Evolutionary conservation across 2,888 invertebrate genomes (phyloP).

Genomic region (Platycheirus rosarum): DNA sequence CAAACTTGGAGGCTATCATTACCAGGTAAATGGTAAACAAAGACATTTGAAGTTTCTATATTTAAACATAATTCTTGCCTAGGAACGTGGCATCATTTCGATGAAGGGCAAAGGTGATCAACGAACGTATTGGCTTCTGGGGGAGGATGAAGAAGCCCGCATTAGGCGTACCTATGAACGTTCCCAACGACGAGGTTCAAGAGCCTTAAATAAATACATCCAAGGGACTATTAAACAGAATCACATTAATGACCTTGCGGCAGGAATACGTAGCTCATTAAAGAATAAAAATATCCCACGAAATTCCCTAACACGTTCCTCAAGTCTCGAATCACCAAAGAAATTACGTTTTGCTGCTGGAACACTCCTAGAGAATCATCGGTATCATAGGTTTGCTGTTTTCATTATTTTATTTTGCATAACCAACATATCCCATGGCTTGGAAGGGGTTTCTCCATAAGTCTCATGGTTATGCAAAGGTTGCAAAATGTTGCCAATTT

Average conservation of each 20-base stretch:
- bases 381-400: slow-evolving; percentile 80
- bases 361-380: slow-evolving; percentile 84
- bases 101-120: slow-evolving; percentile 94
- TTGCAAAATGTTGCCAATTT: background rate
- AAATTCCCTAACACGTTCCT: slow-evolving; percentile 86
- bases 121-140: slow-evolving; percentile 91
- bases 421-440: background rate
- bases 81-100: slow-evolving; percentile 89
- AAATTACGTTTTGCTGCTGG: slow-evolving; percentile 90
- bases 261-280: slow-evolving; percentile 86
- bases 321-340: slow-evolving; percentile 93
- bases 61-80: no score
- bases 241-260: slow-evolving; percentile 75
- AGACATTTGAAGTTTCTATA: no score
- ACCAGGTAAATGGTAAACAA: slow-evolving; percentile 76
- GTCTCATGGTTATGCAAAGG: background rate
- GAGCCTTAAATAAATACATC: slow-evolving; percentile 81
- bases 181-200: slow-evolving; percentile 82
- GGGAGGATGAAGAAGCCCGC: slow-evolving; percentile 87
- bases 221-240: slow-evolving; percentile 81
- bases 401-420: background rate
- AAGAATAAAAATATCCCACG: slow-evolving; percentile 87
- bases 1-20: slow-evolving; percentile 89
- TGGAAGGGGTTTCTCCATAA: background rate
- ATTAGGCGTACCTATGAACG: slow-evolving; percentile 84